Evolutionary conservation across 2,113 vertebrate species (phyloP).

Genomic region (Hemicordylus capensis): DNA sequence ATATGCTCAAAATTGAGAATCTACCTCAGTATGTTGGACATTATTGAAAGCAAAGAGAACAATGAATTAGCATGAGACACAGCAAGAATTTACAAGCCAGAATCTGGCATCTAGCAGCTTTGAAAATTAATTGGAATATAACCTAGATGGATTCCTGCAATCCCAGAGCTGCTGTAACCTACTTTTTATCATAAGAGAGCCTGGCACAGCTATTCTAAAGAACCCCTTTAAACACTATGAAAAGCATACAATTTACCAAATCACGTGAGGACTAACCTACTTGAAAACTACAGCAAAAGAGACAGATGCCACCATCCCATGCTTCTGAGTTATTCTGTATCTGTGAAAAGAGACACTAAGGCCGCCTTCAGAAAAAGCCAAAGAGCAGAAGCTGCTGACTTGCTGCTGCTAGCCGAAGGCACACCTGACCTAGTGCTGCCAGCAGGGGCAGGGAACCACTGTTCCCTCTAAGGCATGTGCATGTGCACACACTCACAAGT

Average conservation of each 20-base stretch:
- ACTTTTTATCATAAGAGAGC: conserved; percentile 34
- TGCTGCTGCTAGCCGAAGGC: no score
- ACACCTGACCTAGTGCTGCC: no score
- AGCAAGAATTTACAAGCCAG: conserved; percentile 47
- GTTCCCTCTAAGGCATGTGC: no score
- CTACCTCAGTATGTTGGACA: neutral
- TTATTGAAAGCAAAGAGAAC: neutral
- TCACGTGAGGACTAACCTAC: conserved; percentile 22
- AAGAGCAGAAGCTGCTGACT: no score
- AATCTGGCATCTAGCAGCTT: conserved; percentile 16
- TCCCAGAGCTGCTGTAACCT: conserved; percentile 54
- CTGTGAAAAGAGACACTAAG: no score
- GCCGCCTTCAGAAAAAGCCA: no score
- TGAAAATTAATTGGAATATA: conserved; percentile 62
- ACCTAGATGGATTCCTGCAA: conserved; percentile 32
- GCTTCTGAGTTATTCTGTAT: no score
- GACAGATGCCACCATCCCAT: neutral
- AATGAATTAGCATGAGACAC: conserved; percentile 31
- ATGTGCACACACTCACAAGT: no score
- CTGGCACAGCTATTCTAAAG: conserved; percentile 4
- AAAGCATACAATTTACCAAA: conserved; percentile 44
- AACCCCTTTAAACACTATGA: conserved; percentile 11
- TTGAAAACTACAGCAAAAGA: conserved; percentile 45
- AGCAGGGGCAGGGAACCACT: no score
- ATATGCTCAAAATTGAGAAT: conserved; percentile 4